Evolutionary conservation across 1,140 invertebrate genomes (phyloP).

Genomic region (Pteromalus puparum): DNA sequence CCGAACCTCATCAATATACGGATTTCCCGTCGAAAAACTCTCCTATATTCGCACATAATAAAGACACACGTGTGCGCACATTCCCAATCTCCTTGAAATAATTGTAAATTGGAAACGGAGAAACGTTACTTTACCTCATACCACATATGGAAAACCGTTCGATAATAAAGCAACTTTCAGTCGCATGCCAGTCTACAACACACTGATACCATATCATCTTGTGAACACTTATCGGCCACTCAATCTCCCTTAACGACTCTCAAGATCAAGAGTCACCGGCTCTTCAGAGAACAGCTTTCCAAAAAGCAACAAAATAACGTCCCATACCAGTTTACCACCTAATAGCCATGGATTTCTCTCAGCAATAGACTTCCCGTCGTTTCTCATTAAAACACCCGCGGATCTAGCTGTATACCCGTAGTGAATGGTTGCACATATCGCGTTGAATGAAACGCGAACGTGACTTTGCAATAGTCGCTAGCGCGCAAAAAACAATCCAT

Average conservation of each 20-base stretch:
- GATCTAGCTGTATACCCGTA: not conserved
- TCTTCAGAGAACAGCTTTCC: slow-evolving; percentile 4
- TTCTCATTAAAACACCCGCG: not conserved
- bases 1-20: not conserved
- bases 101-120: not conserved
- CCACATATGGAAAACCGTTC: not conserved
- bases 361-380: not conserved
- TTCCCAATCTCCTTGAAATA: not conserved
- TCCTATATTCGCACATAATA: not conserved
- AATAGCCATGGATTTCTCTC: slow-evolving; percentile 15
- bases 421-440: slow-evolving; percentile 13
- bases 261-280: slow-evolving; percentile 38
- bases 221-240: not conserved
- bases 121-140: not conserved
- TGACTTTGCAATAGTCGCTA: not conserved
- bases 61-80: not conserved
- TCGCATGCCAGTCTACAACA: too few species aligned
- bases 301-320: slow-evolving; percentile 24
- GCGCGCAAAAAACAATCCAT: not conserved
- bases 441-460: slow-evolving; percentile 23
- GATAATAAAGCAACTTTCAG: not conserved
- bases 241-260: not conserved
- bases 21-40: not conserved
- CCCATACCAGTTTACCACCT: not conserved
- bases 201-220: not conserved